A percentile compares a stretch with the other conserved stretches of the same genome.
Evolutionary conservation across 2,797 vertebrate species (phyloP).

Genomic region (Periophthalmus magnuspinnatus): DNA sequence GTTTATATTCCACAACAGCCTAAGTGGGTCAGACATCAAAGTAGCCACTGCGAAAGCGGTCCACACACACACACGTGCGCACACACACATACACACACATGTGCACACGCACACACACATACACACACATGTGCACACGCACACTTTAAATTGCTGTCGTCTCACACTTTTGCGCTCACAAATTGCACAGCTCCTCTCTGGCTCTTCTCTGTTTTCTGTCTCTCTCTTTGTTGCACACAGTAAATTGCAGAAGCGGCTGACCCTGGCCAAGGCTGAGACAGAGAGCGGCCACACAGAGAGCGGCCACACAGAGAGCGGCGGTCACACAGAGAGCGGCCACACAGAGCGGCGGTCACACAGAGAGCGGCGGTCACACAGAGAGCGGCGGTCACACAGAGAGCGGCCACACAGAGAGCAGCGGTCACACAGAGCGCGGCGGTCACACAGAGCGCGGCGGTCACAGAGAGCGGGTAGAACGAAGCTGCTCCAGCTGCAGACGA

Average conservation of each 20-base stretch:
- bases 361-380: no score
- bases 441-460: conserved; percentile 71
- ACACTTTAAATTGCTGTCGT: no score
- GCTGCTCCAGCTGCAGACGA: conserved; percentile 1
- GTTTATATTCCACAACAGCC: conserved; percentile 73
- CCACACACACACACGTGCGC: conserved; percentile 47
- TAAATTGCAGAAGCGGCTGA: conserved; percentile 64
- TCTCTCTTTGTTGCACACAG: conserved; percentile 28
- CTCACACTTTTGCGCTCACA: conserved; percentile 39
- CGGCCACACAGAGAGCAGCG: no score
- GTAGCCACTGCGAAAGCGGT: conserved; percentile 73
- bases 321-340: no score
- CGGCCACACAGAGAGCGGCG: no score
- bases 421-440: no score
- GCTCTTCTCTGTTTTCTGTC: no score
- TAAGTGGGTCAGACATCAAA: conserved; percentile 79
- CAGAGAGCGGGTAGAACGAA: conserved; percentile 60
- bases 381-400: no score
- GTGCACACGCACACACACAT: conserved; percentile 35
- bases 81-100: no score
- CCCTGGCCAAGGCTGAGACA: no score
- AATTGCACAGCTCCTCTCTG: conserved; percentile 56
- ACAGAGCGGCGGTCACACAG: no score
- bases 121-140: conserved; percentile 44
- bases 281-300: no score